phyloP scores from a whole-genome alignment of 2,113 vertebrate genomes.

The Gadus chalcogrammus region DNA sequence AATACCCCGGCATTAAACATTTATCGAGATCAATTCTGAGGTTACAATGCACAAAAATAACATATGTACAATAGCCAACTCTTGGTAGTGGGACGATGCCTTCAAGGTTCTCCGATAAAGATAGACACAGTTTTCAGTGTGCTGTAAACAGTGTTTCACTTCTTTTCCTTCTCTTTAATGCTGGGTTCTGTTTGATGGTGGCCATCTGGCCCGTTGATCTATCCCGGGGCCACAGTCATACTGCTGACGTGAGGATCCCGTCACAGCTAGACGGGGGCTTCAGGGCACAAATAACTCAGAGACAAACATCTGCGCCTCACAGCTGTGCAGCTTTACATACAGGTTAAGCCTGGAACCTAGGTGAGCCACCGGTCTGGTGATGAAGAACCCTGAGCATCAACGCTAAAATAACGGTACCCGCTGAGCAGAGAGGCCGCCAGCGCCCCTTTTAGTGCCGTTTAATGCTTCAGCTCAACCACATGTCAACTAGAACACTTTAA shows the following conservation, averaged over 20 bases:
- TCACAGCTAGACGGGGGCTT: slow-evolving; percentile 11
- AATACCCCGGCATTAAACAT: no score
- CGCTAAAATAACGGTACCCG: slow-evolving; percentile 15
- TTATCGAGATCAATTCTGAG: no score
- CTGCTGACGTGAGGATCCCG: slow-evolving; percentile 39
- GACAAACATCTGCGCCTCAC: slow-evolving; percentile 48
- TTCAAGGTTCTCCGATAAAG: no score
- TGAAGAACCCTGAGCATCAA: slow-evolving; percentile 25
- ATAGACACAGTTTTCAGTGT: no score
- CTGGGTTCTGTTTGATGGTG: no score
- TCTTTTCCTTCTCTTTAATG: no score
- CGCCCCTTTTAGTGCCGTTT: slow-evolving; percentile 23
- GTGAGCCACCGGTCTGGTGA: slow-evolving; percentile 22
- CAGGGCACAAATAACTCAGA: slow-evolving; percentile 36
- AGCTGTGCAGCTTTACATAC: slow-evolving; percentile 30
- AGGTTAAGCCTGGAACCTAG: slow-evolving; percentile 32
- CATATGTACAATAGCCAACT: no score
- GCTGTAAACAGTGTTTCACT: no score
- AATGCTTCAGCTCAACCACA: slow-evolving; percentile 26
- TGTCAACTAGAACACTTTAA: slow-evolving; percentile 15
- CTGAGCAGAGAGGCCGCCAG: slow-evolving; percentile 42
- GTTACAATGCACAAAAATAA: no score
- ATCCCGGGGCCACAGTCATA: slow-evolving; percentile 42
- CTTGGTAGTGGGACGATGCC: no score
- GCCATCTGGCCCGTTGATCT: slow-evolving; percentile 18